phyloP scores from a whole-genome alignment of 2,113 vertebrate genomes.

The Columbina picui region DNA sequence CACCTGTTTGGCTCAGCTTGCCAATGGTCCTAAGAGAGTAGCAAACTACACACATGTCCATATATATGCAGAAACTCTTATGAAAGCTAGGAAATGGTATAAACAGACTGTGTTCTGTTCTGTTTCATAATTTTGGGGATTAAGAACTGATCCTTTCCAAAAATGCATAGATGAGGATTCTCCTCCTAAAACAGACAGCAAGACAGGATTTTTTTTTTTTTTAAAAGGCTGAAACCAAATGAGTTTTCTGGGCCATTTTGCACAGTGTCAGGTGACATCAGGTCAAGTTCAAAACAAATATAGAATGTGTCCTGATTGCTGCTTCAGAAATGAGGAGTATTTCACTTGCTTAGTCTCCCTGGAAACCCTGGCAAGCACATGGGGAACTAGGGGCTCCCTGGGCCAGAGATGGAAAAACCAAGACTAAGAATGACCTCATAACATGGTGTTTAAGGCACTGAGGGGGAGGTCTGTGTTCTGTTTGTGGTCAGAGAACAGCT shows the following conservation, averaged over 20 bases:
- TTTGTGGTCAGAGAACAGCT: not conserved
- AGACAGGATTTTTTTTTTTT: not conserved
- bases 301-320: not conserved
- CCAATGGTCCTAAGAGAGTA: not conserved
- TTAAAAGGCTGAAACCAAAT: not conserved
- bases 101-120: not conserved
- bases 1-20: not conserved
- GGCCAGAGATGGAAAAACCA: not conserved
- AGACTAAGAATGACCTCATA: not conserved
- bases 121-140: not conserved
- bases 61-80: not conserved
- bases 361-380: not conserved
- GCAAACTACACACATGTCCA: not conserved
- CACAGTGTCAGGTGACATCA: not conserved
- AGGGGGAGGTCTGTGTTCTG: not conserved
- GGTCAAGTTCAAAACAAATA: not conserved
- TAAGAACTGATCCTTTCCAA: not conserved
- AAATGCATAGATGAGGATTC: not conserved
- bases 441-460: not conserved
- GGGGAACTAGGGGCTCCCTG: not conserved
- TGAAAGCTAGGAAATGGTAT: not conserved
- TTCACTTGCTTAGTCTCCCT: not conserved
- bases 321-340: not conserved
- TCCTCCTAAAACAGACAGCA: not conserved
- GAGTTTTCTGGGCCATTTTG: not conserved